phyloP scores from a whole-genome alignment of 2,113 vertebrate genomes.

The Limnothrissa miodon region DNA sequence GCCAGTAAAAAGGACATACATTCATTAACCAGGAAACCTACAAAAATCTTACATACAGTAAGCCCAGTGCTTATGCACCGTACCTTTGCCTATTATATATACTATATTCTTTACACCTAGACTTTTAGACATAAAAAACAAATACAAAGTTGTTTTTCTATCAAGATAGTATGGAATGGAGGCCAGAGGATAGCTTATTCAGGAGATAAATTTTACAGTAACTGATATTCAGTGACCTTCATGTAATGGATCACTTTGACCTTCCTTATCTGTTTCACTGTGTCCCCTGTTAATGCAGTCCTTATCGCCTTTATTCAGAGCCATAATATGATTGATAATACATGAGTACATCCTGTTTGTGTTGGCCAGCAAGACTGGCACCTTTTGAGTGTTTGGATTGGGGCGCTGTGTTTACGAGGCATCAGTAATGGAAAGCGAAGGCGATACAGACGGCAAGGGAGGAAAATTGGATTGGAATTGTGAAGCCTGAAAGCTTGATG shows the following conservation, averaged over 20 bases:
- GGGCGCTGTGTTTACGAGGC: conserved; percentile 32
- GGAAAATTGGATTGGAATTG: conserved; percentile 43
- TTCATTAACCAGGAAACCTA: too few relatives aligned
- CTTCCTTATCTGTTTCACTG: neutral
- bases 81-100: too few relatives aligned
- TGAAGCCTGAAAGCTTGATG: conserved; percentile 21
- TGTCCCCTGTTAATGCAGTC: neutral
- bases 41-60: too few relatives aligned
- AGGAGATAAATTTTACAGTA: neutral
- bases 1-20: too few relatives aligned
- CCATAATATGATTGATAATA: neutral
- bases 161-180: neutral
- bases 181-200: neutral
- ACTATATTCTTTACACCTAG: too few relatives aligned
- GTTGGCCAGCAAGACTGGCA: conserved; percentile 24
- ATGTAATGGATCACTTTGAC: neutral
- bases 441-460: conserved; percentile 33
- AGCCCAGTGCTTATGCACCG: too few relatives aligned
- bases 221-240: neutral
- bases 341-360: neutral
- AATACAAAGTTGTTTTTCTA: too few relatives aligned
- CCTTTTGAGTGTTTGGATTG: conserved; percentile 9
- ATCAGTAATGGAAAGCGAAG: conserved; percentile 23
- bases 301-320: neutral
- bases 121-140: neutral